Conservation (phyloP, 2,888 invertebrate species). For the Cheilosia grossa region DNA sequence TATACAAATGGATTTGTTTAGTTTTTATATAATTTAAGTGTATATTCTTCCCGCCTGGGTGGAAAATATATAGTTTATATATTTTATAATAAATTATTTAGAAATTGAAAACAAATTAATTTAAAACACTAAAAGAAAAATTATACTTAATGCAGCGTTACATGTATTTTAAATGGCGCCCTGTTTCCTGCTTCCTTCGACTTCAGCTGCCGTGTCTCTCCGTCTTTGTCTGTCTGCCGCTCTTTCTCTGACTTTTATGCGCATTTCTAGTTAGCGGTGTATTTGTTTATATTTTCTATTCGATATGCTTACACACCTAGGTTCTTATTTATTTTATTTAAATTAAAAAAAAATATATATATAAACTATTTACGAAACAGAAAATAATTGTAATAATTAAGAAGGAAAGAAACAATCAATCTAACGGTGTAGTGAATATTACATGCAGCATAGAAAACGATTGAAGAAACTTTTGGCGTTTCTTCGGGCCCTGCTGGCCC, state of each 20-base stretch:
- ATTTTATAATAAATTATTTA: conserved; percentile 71
- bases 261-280: conserved; percentile 64
- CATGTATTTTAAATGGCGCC: conserved; percentile 51
- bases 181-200: conserved; percentile 25
- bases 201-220: conserved; percentile 46
- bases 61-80: conserved; percentile 61
- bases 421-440: conserved; percentile 76
- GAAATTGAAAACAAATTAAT: conserved; percentile 48
- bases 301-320: conserved; percentile 74
- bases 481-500: conserved; percentile 82
- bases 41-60: conserved; percentile 36
- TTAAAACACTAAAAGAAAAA: conserved; percentile 29
- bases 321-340: conserved; percentile 63
- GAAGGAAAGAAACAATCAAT: conserved; percentile 23
- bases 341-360: conserved; percentile 50
- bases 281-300: conserved; percentile 62
- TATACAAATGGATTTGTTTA: conserved; percentile 55
- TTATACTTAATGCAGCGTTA: conserved; percentile 62
- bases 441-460: conserved; percentile 82
- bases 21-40: conserved; percentile 56
- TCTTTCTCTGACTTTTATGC: conserved; percentile 62
- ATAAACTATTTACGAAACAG: conserved; percentile 67
- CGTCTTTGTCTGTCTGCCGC: conserved; percentile 26
- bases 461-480: conserved; percentile 83
- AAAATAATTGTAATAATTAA: conserved; percentile 38